phyloP scores from a whole-genome alignment of 2,888 invertebrate species.

The Acanthosepion esculentum region DNA sequence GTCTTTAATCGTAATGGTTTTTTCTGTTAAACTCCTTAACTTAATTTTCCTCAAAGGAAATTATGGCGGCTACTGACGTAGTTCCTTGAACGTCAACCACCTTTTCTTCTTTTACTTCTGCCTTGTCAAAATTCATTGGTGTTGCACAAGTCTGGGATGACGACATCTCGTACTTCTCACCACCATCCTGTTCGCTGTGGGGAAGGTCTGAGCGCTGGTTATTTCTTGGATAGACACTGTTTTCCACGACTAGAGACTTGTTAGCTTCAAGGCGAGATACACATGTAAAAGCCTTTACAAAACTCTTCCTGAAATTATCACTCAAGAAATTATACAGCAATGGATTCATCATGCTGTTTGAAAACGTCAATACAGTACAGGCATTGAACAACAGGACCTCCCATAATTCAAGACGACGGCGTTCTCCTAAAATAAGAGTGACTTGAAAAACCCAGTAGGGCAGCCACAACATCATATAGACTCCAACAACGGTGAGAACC shows the following conservation, averaged over 20 bases:
- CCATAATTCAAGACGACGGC: constrained; percentile 53
- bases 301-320: constrained; percentile 73
- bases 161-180: not conserved
- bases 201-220: constrained; percentile 50
- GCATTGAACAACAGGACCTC: constrained; percentile 67
- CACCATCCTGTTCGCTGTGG: too few species aligned
- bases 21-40: not conserved
- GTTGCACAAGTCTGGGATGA: not conserved
- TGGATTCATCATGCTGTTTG: constrained; percentile 74
- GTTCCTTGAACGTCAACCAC: not conserved
- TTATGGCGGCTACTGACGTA: too few species aligned
- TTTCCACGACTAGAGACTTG: constrained; percentile 61
- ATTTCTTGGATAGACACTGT: constrained; percentile 63
- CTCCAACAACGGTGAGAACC: constrained; percentile 72
- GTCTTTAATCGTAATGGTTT: not conserved
- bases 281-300: constrained; percentile 73
- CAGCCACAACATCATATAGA: constrained; percentile 73
- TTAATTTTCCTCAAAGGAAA: not conserved
- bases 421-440: constrained; percentile 60
- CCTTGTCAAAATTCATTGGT: not conserved
- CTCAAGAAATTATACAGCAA: constrained; percentile 74
- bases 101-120: not conserved
- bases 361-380: constrained; percentile 71
- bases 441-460: constrained; percentile 74
- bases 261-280: constrained; percentile 62